Evolutionary conservation across 2,797 vertebrate genomes (phyloP).

Genomic region (Sebastes itinus): DNA sequence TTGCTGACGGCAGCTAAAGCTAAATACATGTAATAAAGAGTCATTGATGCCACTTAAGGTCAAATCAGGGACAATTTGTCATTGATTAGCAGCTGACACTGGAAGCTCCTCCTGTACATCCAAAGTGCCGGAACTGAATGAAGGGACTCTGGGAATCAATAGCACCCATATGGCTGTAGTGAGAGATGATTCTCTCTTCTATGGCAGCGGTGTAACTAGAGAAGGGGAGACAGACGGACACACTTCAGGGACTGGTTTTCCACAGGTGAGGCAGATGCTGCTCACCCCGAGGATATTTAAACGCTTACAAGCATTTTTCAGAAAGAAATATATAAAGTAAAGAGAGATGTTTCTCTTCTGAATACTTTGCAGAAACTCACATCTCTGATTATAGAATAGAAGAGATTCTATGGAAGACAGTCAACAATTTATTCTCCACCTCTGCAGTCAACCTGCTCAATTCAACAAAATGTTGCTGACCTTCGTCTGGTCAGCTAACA

Average conservation of each 20-base stretch:
- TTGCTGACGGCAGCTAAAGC: constrained; percentile 29
- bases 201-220: constrained; percentile 43
- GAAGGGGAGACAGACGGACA: constrained; percentile 47
- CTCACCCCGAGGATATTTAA: background rate
- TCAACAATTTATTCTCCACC: background rate
- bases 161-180: constrained; percentile 67
- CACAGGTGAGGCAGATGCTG: constrained; percentile 1
- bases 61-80: constrained; percentile 57
- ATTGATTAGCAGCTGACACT: constrained; percentile 66
- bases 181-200: constrained; percentile 16
- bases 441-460: background rate
- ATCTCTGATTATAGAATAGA: background rate
- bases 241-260: background rate
- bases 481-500: too few species aligned
- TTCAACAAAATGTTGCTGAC: background rate
- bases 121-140: constrained; percentile 54
- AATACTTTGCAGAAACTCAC: background rate
- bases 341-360: background rate
- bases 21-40: constrained; percentile 62
- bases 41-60: constrained; percentile 71
- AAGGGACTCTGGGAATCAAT: constrained; percentile 66
- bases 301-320: background rate
- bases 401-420: too few species aligned
- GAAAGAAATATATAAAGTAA: background rate
- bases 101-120: constrained; percentile 45